Evolutionary conservation across 2,797 vertebrate genomes (phyloP).

Genomic region (Cyclura pinguis): DNA sequence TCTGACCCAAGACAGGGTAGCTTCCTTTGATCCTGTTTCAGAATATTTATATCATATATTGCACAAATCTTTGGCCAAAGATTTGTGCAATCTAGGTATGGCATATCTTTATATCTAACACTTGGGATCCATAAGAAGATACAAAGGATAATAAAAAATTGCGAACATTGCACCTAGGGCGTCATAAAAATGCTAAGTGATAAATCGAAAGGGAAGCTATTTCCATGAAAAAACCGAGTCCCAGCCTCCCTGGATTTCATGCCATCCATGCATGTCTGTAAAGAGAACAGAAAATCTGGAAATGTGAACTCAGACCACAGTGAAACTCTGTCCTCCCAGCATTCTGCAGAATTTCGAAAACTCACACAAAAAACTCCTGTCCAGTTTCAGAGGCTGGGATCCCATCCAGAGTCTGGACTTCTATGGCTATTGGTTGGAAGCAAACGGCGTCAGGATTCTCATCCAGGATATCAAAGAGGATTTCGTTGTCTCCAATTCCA

Average conservation of each 20-base stretch:
- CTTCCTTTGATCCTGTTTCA: too few species aligned
- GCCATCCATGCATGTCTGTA: too few species aligned
- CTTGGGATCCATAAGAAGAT: too few species aligned
- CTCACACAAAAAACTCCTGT: constrained; percentile 11
- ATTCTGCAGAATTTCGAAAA: neutral
- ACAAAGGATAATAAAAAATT: too few species aligned
- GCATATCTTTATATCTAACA: too few species aligned
- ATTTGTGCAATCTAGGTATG: too few species aligned
- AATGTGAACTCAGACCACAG: neutral
- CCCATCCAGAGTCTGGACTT: neutral
- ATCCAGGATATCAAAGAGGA: neutral
- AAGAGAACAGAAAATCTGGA: neutral
- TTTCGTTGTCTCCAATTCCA: neutral
- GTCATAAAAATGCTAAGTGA: too few species aligned
- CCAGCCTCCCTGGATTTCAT: neutral
- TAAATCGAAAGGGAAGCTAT: too few species aligned
- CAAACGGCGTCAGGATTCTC: neutral
- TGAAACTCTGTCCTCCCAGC: neutral
- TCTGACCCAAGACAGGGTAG: too few species aligned
- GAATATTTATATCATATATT: too few species aligned
- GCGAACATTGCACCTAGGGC: too few species aligned
- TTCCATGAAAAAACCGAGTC: neutral
- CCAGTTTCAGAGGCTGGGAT: neutral
- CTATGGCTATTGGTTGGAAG: neutral
- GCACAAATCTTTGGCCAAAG: too few species aligned